Conservation (phyloP, 1,140 invertebrate genomes). For the Procambarus virginalis region DNA sequence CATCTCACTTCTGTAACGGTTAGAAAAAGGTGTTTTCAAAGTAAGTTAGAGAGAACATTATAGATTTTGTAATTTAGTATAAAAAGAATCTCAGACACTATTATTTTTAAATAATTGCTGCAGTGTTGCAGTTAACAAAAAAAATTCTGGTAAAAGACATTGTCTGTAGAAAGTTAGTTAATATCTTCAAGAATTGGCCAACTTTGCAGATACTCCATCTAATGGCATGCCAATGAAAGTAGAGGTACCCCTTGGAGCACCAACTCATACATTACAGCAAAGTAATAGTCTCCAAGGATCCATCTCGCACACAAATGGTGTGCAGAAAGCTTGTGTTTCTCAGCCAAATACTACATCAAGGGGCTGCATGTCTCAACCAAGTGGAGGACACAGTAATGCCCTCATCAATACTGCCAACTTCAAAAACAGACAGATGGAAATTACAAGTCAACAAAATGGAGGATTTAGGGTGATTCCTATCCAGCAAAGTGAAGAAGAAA, state of each 20-base stretch:
- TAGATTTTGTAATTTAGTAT: too few relatives aligned
- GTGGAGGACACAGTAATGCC: constrained; percentile 7
- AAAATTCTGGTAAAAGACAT: neutral
- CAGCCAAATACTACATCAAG: neutral
- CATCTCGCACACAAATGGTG: neutral
- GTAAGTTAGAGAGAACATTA: too few relatives aligned
- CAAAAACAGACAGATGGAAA: neutral
- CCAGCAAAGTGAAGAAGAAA: constrained; percentile 18
- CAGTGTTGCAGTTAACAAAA: neutral
- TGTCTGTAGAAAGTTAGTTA: neutral
- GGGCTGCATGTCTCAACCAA: neutral
- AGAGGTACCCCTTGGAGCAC: constrained; percentile 38
- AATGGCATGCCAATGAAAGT: constrained; percentile 56
- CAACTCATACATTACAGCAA: neutral
- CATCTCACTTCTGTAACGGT: too few relatives aligned
- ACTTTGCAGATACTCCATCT: constrained; percentile 48
- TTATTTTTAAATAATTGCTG: neutral
- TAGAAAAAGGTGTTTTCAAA: too few relatives aligned
- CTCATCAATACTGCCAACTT: neutral
- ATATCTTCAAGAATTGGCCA: constrained; percentile 20
- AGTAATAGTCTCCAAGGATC: neutral
- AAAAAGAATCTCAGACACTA: too few relatives aligned
- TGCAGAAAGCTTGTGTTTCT: constrained; percentile 13
- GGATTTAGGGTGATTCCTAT: constrained; percentile 26
- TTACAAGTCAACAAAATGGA: constrained; percentile 6